Base-by-base conservation (phyloP, 2,888 invertebrate genomes). In the Melitaea athalia region DNA sequence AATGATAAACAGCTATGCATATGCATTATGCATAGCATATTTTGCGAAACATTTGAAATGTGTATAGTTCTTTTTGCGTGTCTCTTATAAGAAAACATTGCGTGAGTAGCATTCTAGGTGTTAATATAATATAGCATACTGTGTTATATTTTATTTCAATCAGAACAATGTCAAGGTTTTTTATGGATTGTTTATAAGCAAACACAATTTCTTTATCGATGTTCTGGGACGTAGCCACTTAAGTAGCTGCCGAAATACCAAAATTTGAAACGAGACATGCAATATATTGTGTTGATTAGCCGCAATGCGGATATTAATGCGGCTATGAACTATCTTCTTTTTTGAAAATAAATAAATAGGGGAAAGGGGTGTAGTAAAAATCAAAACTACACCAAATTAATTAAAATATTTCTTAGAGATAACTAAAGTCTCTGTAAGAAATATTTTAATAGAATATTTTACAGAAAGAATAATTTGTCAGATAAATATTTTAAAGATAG, bases 251-350 rank as follows among this genome's bases (percentile, higher is more conserved):
- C 72, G 70, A 68, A 68, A 68, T 66, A 55, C 59, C 60, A 17
- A 70, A 70, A 70, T 68, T 59, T 43, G 49, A 59, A 68, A 67
- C 42, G 59, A 59, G 67, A 72, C 72, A 73, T 73, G 73, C 73
- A 72, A 70, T 68, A 67, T 71, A 55, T 67, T 57, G 68, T 68
- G 63, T 72, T 66, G 67, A 73, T 70, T 70, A 67, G 49, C 73
- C 73, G 72, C 73, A 73, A 64, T 73, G 72, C 73, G 64, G 72
- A 69, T 67, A 70, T 70, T 67, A 66, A 61, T 55, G 45, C 60
- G 66, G 55, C 24, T 60, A 31, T 57, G 11, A 53, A 53, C 33
- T 68, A 49, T 38, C 38, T 38, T 38, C 38, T 38, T 5, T 7
- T 38, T 38, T 38, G 8, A 38, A 7, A 5, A 38, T 38, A 38